Conservation (phyloP, 2,888 invertebrate species). For the Prosapia bicincta region DNA sequence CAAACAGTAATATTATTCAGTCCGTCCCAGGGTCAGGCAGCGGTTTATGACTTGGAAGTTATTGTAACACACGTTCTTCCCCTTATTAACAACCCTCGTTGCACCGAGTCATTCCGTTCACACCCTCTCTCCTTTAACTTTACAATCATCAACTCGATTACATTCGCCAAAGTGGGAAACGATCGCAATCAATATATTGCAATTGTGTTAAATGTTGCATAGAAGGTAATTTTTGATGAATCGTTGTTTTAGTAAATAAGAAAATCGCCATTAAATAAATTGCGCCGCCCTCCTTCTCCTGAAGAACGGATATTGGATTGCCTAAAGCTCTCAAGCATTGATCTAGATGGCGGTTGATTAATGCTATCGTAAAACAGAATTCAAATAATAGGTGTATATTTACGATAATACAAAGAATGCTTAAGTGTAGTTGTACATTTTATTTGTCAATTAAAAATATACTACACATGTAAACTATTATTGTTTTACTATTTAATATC, state of each 20-base stretch:
- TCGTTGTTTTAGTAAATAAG: constrained; percentile 2
- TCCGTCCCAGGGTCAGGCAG: background rate
- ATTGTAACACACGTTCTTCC: constrained; percentile 2
- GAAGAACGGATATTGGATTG: background rate
- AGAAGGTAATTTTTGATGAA: background rate
- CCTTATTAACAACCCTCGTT: background rate
- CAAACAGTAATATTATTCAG: background rate
- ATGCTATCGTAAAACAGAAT: background rate
- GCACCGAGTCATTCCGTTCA: background rate
- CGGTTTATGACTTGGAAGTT: background rate
- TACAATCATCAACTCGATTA: background rate
- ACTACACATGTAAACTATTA: too few relatives aligned
- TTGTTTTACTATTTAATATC: too few relatives aligned
- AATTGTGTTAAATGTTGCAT: background rate
- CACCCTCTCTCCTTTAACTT: background rate
- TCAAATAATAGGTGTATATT: too few relatives aligned
- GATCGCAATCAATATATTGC: background rate
- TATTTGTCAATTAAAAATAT: too few relatives aligned
- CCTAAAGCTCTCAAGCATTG: background rate
- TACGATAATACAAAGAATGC: too few relatives aligned
- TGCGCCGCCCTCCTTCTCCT: background rate
- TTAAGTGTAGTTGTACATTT: too few relatives aligned
- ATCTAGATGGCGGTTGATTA: background rate
- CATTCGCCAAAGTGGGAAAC: background rate
- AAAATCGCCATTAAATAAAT: background rate